Conservation (phyloP, 2,888 invertebrate genomes). For the Leptinotarsa haldemani region DNA sequence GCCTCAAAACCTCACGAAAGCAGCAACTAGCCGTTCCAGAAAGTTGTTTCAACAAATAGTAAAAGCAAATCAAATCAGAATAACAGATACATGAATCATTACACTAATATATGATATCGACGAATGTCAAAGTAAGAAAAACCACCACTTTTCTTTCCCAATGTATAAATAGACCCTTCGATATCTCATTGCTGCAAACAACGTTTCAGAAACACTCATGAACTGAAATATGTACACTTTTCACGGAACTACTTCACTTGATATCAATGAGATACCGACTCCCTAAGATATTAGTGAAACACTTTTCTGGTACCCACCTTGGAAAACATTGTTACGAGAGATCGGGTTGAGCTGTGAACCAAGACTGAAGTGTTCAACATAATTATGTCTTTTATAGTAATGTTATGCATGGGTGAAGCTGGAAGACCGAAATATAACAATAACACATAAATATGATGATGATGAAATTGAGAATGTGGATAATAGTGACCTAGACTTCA, state of each 20-base stretch:
- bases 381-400: conserved; percentile 44
- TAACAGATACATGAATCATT: too few species aligned
- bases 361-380: conserved; percentile 36
- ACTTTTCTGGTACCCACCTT: conserved; percentile 36
- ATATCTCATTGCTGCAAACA: too few species aligned
- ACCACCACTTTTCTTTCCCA: too few species aligned
- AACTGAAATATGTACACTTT: neutral
- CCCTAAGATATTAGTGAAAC: conserved; percentile 6
- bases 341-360: conserved; percentile 31
- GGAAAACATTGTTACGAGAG: conserved; percentile 35
- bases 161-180: too few species aligned
- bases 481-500: conserved; percentile 36
- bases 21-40: too few species aligned
- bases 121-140: too few species aligned
- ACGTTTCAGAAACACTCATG: neutral
- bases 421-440: conserved; percentile 36
- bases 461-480: conserved; percentile 39
- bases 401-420: conserved; percentile 41
- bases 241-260: too few species aligned
- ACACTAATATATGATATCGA: too few species aligned
- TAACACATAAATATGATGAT: conserved; percentile 40
- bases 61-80: too few species aligned
- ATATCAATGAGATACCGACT: neutral
- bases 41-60: too few species aligned
- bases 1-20: too few species aligned